Evolutionary conservation across 2,113 vertebrate genomes (phyloP).

Genomic region (Psittacula cyanocephala): DNA sequence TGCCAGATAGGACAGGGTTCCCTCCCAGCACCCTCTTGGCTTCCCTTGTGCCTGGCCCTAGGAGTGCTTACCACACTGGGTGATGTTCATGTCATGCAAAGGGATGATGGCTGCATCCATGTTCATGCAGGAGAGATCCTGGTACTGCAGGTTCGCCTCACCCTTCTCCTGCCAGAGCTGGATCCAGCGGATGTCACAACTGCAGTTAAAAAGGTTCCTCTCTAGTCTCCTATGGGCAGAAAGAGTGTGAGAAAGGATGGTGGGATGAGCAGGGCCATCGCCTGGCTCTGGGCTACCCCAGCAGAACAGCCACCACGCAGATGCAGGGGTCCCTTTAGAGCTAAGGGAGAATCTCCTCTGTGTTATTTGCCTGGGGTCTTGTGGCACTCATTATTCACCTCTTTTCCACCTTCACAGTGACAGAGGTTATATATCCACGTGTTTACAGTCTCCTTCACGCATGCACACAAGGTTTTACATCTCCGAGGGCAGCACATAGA

Average conservation of each 20-base stretch:
- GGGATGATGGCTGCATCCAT: slow-evolving; percentile 80
- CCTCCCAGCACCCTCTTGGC: neutral
- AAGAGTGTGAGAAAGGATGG: neutral
- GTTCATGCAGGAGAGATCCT: slow-evolving; percentile 87
- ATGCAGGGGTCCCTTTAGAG: neutral
- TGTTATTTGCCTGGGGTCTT: neutral
- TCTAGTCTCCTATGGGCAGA: slow-evolving; percentile 82
- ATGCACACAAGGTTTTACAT: neutral
- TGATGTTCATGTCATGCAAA: slow-evolving; percentile 91
- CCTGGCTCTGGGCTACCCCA: neutral
- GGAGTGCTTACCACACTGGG: slow-evolving; percentile 86
- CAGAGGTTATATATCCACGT: neutral
- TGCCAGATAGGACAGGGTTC: neutral
- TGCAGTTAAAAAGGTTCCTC: slow-evolving; percentile 91
- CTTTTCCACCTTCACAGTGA: neutral
- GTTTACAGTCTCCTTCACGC: rapidly evolving
- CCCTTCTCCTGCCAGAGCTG: slow-evolving; percentile 95
- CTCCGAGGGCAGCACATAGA: neutral
- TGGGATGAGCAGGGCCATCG: neutral
- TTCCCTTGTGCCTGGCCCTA: rapidly evolving
- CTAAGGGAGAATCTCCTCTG: rapidly evolving
- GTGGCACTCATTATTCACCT: rapidly evolving
- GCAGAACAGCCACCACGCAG: neutral
- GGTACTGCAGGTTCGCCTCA: slow-evolving; percentile 85
- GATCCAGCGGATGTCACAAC: slow-evolving; percentile 96